Evolutionary conservation across 2,888 invertebrate species (phyloP), one percentile per base, ranked within the genome.

Genomic region (Trichacis sp.): DNA sequence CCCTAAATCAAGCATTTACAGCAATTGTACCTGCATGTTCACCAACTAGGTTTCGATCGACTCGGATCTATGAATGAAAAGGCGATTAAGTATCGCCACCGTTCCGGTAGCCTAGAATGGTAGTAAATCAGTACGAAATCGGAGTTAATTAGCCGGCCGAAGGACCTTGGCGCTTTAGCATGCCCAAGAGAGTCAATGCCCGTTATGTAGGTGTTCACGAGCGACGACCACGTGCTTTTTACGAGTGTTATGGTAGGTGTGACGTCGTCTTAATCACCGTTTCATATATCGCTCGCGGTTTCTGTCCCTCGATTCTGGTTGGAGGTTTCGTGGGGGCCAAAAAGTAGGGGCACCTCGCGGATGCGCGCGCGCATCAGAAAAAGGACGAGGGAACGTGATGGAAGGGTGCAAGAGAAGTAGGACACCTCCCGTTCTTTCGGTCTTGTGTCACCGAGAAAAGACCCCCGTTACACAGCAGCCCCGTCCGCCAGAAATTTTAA

Each of bases 61-160:
- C 72, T 74, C 72, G 72, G 74, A 77, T 77, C 76, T 74, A 80
- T 83, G 81, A 83, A 82, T 82, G 82, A 81, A 82, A 80, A 79
- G 77, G 78, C 42, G 42, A 17, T 42, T 42, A 42, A 42, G 42
- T 11, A 17, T 5, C 42, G 18, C 9, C 42, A 15, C 17, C 17
- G 18, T 77, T 73, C 77, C 72, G 77, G 80, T 79, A 79, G 75
- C 49, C 58, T 55, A 66, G 63, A 60, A 64, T 58, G 56, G 61
- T 70, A 66, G 72, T 75, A 74, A 74, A 74, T 75, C 73, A 75
- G 75, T 77, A 74, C 73, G 72, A 66, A 66, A 62, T 66, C 66
- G 66, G 58, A 55, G 70, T 70, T 74, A 73, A 74, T 74, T 74
- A 73, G 69, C 58, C 58, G 57, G 9, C 18, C 5, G 43, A 18